Evolutionary conservation across 2,113 vertebrate species (phyloP), one percentile per base, ranked within the genome.

Genomic region (Chauna torquata): DNA sequence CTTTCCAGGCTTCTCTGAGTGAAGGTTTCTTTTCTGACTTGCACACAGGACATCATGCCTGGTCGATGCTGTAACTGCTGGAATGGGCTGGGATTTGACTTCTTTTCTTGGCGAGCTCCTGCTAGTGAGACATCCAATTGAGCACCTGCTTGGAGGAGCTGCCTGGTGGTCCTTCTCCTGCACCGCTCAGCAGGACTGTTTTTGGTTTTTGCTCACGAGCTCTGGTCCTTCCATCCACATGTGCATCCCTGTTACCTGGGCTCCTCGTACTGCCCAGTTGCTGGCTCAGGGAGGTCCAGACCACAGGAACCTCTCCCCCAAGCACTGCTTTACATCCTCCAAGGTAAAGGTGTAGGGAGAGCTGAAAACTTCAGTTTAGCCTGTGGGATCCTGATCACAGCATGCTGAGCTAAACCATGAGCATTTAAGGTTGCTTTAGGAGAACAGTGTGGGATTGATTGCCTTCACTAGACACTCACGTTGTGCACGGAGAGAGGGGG

Each of bases 181-280:
- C 14, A 8, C 32, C 28, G 10, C 22, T n/a, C 38, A 57, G 72
- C 20, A 58, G 54, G 11, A 55, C 54, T 58, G 32, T 23, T 58
- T 16, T 24, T 24, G 54, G 8, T 14, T 27, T 55, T 44, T 55
- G 4, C 30, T 57, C 23, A 17, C 18, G 42, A 44, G 30, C 10
- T 50, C 24, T 28, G 22, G 17, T 24, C 25, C 44, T 36, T 45
- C 57, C 57, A 49, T n/a, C 57, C 18, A 42, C 17, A 47, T 8
- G 9, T 27, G 34, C 58, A 49, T n/a, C 34, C 34, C 44, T 77
- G 17, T 17, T 19, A 10, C 15, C 19, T 50, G 34, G 8, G 23
- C 20, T 71, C 44, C 50, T 85, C 16, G 1, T n/a, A 28, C 20
- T 32, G 20, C 2, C 0, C 1, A 2, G 1, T 2, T 82, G 32